Evolutionary conservation across 2,113 vertebrate genomes (phyloP).

Genomic region (Tyto alba): DNA sequence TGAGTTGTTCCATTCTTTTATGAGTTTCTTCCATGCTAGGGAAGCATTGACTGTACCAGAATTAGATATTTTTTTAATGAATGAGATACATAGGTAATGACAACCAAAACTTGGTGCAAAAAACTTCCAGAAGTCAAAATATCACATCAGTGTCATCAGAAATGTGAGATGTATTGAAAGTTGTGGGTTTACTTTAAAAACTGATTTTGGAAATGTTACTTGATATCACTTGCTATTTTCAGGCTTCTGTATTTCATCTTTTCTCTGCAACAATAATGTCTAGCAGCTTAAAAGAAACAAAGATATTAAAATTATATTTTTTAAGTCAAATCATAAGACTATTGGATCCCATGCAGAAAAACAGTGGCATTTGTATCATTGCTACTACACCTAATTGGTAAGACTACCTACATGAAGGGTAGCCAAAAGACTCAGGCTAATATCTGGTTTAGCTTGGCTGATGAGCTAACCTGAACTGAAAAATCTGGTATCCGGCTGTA

Average conservation of each 20-base stretch:
- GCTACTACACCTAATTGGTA: accelerated
- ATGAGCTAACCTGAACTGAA: background rate
- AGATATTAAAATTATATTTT: background rate
- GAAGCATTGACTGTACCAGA: background rate
- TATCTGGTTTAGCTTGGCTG: background rate
- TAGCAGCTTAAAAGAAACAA: background rate
- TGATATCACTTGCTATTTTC: background rate
- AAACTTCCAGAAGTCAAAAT: background rate
- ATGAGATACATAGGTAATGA: background rate
- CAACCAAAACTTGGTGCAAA: background rate
- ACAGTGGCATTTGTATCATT: background rate
- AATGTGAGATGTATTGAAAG: background rate
- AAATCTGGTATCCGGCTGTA: background rate
- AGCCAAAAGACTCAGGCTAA: background rate
- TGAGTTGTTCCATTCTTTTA: background rate
- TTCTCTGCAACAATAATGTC: background rate
- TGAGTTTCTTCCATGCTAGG: background rate
- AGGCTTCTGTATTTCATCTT: background rate
- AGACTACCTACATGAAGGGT: background rate
- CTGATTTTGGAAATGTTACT: background rate
- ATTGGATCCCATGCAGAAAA: background rate
- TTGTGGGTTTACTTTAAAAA: background rate
- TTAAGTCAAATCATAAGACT: background rate
- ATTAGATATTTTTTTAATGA: background rate
- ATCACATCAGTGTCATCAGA: background rate